Evolutionary conservation across 2,113 vertebrate genomes (phyloP).

Genomic region (Ictalurus furcatus): DNA sequence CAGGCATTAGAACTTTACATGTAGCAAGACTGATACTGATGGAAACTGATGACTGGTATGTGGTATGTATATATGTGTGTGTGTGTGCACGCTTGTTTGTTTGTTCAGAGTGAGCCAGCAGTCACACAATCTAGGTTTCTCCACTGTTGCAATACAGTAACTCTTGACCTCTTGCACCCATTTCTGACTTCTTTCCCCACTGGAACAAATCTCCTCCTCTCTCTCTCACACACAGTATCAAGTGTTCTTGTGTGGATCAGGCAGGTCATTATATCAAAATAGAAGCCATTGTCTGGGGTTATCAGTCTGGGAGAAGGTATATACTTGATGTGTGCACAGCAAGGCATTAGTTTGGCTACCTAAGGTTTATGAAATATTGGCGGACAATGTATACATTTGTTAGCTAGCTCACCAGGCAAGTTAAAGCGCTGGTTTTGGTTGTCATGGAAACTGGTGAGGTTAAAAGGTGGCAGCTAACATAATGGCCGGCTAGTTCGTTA

Average conservation of each 20-base stretch:
- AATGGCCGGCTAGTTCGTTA: not conserved
- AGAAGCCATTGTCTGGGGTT: slow-evolving; percentile 2
- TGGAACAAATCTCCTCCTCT: not conserved
- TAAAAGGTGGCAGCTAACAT: not conserved
- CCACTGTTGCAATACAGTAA: slow-evolving; percentile 37
- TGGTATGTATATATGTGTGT: not conserved
- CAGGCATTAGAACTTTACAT: too few species aligned
- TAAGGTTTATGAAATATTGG: not conserved
- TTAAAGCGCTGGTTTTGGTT: not conserved
- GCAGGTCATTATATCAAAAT: not conserved
- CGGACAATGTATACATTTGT: not conserved
- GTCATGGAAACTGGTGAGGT: not conserved
- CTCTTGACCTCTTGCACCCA: slow-evolving; percentile 23
- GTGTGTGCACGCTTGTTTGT: not conserved
- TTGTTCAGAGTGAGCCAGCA: not conserved
- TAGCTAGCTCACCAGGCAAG: not conserved
- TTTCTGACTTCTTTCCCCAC: slow-evolving; percentile 1
- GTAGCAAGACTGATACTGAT: not conserved
- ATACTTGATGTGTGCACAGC: not conserved
- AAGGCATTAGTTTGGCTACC: not conserved
- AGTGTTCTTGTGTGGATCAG: not conserved
- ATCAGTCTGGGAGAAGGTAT: not conserved
- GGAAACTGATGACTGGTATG: not conserved
- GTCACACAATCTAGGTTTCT: slow-evolving; percentile 28
- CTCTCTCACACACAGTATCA: not conserved